Conservation (phyloP, 2,113 vertebrate species). For the Anolis sagrei region DNA sequence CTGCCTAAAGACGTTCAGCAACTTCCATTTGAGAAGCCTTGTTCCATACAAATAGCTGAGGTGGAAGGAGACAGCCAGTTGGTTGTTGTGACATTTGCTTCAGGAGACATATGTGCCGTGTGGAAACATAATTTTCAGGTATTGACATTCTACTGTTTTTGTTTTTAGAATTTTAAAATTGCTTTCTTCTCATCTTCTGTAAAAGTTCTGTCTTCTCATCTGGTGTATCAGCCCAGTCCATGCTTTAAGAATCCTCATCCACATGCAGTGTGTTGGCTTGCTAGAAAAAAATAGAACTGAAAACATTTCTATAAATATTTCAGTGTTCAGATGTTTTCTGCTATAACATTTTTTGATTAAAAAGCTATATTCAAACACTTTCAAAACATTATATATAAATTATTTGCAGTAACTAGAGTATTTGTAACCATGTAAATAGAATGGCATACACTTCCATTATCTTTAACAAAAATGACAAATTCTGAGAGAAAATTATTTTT, state of each 20-base stretch:
- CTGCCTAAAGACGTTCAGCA: slow-evolving; percentile 80
- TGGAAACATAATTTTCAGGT: slow-evolving; percentile 89
- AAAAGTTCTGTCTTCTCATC: not conserved
- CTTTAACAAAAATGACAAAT: too few relatives aligned
- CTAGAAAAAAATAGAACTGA: too few relatives aligned
- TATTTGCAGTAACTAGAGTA: too few relatives aligned
- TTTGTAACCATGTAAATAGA: too few relatives aligned
- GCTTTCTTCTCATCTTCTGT: not conserved
- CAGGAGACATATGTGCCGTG: slow-evolving; percentile 80
- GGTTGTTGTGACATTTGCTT: slow-evolving; percentile 81
- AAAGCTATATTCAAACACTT: too few relatives aligned
- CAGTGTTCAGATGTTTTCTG: too few relatives aligned
- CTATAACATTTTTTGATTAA: too few relatives aligned
- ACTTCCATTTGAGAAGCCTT: slow-evolving; percentile 84
- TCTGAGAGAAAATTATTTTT: too few relatives aligned
- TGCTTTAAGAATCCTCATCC: not conserved
- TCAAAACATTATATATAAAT: too few relatives aligned
- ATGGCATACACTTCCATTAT: too few relatives aligned
- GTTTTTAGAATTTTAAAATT: not conserved
- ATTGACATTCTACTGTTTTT: slow-evolving; percentile 40
- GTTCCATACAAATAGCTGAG: slow-evolving; percentile 76
- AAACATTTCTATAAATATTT: too few relatives aligned
- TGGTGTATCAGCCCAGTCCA: not conserved
- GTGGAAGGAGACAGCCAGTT: slow-evolving; percentile 75
- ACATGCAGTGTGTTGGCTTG: not conserved